Base-by-base conservation (phyloP, 1,140 invertebrate species). In the Drosophila pectinifera region DNA sequence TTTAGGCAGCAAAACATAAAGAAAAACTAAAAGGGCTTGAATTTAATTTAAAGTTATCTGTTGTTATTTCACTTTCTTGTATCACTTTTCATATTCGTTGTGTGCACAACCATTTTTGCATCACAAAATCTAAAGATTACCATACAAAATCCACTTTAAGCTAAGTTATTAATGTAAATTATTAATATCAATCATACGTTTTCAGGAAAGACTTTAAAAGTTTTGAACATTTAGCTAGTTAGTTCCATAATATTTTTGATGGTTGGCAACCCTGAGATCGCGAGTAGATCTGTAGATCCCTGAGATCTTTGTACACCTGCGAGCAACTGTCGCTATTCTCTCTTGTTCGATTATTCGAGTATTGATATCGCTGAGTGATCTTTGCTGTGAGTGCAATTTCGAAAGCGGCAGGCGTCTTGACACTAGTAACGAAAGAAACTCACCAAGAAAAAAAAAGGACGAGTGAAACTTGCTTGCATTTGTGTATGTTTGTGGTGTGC, bases 331-430 rank as follows among this genome's bases (percentile, higher is more conserved):
- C 20, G 45, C 14, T 18, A 36, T 53, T 53, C 13, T 34, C 16
- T 34, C 26, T 36, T 8, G n/a, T n/a, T 72, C 16, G 39, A 67
- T 48, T 38, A 20, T 18, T 67, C 31, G 26, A 11, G 36, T 49
- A 64, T 58, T 54, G 38, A 31, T 65, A 39, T 18, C 24, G 26
- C 55, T 51, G 38, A 39, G 49, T 69, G 61, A 64, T 61, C 16
- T 59, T 51, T 8, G 28, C 64, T 36, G 64, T 43, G 73, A 67
- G 74, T 77, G 73, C 74, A 62, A 57, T 70, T 70, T 56, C 3
- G 65, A 20, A 70, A 78, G 74, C 74, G 56, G 73, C 74, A 74
- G 65, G 72, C 72, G 56, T 55, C 42, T 46, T n/a, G 57, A 51
- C 36, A 68, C 72, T 76, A 76, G 41, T 53, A 26, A 46, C 11